Evolutionary conservation across 2,797 vertebrate species (phyloP), one percentile per base, ranked within the genome.

Genomic region (Harpagifer antarcticus): DNA sequence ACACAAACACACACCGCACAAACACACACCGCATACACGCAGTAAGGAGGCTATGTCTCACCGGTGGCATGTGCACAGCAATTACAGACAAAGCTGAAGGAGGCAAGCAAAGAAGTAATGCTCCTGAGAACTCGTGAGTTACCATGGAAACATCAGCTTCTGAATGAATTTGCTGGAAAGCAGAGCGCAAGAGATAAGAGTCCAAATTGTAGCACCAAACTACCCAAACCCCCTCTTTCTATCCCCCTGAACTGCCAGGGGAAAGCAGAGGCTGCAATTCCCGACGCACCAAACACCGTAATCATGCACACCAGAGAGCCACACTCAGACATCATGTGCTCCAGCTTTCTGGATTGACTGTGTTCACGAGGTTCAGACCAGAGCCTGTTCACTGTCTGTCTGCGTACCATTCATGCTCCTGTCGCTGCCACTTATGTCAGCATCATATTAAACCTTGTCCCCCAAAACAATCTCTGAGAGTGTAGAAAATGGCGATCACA

Each of bases 111-210:
- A 88, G 80, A 81, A 91, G 91, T 86, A 88, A 82, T 87, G 87
- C 92, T 93, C 68, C 91, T 55, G 86, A 91, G 86, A 93, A 91
- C 92, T 94, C 83, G 42, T 78, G 82, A 60, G 91, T 95, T 89
- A 89, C 91, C 92, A 93, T 92, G 92, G 94, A 94, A 91, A 93
- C 92, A 72, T 81, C 68, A 62, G 84, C 92, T 91, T 94, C 70
- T 93, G 89, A 94, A 93, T 87, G 91, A 93, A 93, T 94, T 92
- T 92, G 93, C 79, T 79, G 71, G 85, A 79, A 80, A 81, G 63
- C 77, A 83, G 86, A 79, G 85, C 54, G 85, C 72, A 55, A 70
- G 88, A 90, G 92, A 95, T 90, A 55, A n/a, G 90, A 93, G 83
- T 92, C 78, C 85, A 88, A 91, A 92, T 89, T 91, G 89, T 88